These are phyloP conservation scores for Norana najaformis DNA, from an alignment of 2,888 invertebrate genomes.

Conservation along the genomic window DNA sequence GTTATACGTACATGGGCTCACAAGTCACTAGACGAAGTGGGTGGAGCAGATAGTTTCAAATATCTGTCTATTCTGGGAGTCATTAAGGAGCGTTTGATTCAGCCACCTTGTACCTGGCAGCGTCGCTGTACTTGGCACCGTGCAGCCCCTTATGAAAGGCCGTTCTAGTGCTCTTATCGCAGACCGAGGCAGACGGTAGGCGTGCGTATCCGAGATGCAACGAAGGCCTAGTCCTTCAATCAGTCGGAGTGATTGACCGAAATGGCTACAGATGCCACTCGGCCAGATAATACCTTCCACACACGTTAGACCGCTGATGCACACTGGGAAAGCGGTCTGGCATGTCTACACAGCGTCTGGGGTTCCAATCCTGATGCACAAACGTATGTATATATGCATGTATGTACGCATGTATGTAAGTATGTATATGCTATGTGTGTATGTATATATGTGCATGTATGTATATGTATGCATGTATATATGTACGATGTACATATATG, in stretches of 20 bases:
- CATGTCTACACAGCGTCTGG: background rate
- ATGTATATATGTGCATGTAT: background rate
- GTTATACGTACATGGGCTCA: background rate
- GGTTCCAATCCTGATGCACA: background rate
- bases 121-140: background rate
- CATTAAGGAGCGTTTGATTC: background rate
- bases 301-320: background rate
- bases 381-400: too few relatives aligned
- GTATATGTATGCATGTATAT: background rate
- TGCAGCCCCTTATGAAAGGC: background rate
- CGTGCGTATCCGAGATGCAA: background rate
- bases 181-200: background rate
- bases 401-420: background rate
- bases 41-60: background rate
- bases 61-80: background rate
- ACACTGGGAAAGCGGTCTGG: background rate
- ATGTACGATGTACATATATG: background rate
- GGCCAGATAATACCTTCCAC: background rate
- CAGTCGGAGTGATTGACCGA: background rate
- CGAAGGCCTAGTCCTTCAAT: background rate
- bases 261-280: background rate
- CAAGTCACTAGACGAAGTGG: background rate
- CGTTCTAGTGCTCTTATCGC: background rate
- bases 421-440: too few relatives aligned
- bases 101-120: background rate